phyloP scores from a whole-genome alignment of 2,113 vertebrate genomes.

The Ploceus nigricollis region DNA sequence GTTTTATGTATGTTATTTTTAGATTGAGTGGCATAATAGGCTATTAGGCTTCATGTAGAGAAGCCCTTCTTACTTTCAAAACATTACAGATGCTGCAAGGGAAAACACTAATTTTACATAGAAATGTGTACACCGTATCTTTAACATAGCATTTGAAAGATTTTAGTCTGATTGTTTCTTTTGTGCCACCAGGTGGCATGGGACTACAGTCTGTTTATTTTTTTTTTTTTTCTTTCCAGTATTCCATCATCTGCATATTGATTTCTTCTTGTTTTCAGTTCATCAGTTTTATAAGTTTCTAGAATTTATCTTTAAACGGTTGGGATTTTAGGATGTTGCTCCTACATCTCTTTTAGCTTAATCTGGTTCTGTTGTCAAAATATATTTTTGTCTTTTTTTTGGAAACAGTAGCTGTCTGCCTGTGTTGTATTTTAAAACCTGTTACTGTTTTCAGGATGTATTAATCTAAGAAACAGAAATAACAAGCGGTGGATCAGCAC shows the following conservation, averaged over 20 bases:
- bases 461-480: neutral
- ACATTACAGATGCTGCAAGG: neutral
- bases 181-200: conserved; percentile 52
- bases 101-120: neutral
- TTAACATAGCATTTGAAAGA: neutral
- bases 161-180: neutral
- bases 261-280: neutral
- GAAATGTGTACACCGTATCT: neutral
- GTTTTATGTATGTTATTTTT: neutral
- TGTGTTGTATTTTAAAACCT: neutral
- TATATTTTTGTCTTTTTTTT: neutral
- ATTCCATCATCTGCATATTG: neutral
- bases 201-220: neutral
- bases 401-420: neutral
- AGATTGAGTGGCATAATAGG: neutral
- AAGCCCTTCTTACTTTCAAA: neutral
- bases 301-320: neutral
- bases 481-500: neutral
- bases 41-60: neutral
- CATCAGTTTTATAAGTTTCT: neutral
- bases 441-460: neutral
- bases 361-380: neutral
- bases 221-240: neutral
- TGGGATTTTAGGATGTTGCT: neutral
- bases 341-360: neutral